phyloP scores from a whole-genome alignment of 2,797 vertebrate species.

The Centroberyx gerrardi region DNA sequence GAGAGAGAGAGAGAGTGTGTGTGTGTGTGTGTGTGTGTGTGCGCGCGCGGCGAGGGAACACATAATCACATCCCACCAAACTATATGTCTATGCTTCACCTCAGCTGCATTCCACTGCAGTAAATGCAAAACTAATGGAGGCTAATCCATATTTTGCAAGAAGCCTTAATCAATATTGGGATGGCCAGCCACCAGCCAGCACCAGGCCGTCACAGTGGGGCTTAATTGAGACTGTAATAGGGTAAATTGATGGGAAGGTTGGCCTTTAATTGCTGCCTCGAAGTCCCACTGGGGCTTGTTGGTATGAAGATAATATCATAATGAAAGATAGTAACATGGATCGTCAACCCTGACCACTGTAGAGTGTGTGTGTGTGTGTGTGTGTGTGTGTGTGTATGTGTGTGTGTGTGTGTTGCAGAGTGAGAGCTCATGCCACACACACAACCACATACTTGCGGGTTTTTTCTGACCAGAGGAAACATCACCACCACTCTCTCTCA shows the following conservation, averaged over 20 bases:
- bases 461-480: slow-evolving; percentile 47
- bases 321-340: slow-evolving; percentile 57
- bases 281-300: slow-evolving; percentile 37
- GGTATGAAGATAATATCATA: slow-evolving; percentile 50
- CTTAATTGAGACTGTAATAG: slow-evolving; percentile 82
- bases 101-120: slow-evolving; percentile 22
- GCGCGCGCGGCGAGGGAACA: not conserved
- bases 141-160: slow-evolving; percentile 60
- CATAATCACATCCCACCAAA: slow-evolving; percentile 5
- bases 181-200: slow-evolving; percentile 2
- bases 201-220: slow-evolving; percentile 82
- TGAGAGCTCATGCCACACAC: slow-evolving; percentile 47
- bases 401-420: not conserved
- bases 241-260: slow-evolving; percentile 59
- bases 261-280: slow-evolving; percentile 62
- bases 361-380: slow-evolving; percentile 42
- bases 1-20: slow-evolving; percentile 1
- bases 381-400: slow-evolving; percentile 10
- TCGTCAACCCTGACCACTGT: slow-evolving; percentile 46
- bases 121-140: slow-evolving; percentile 46
- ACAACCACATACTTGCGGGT: slow-evolving; percentile 56
- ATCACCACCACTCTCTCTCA: slow-evolving; percentile 43
- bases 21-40: not conserved
- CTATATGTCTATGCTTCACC: not conserved
- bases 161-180: slow-evolving; percentile 43